phyloP scores from a whole-genome alignment of 2,797 vertebrate species.

The Ceryle rudis region DNA sequence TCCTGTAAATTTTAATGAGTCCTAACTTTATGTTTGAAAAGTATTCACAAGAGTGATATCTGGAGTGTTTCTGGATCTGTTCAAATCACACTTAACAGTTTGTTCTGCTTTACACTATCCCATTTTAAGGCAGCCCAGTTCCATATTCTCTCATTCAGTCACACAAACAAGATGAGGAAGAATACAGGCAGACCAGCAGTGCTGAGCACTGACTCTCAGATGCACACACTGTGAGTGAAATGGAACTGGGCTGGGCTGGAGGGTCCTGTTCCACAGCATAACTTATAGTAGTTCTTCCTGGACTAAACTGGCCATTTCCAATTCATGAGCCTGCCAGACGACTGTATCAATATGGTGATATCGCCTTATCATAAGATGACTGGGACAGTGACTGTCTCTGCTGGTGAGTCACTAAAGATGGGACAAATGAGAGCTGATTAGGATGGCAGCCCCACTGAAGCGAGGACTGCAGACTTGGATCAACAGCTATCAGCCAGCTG shows the following conservation, averaged over 20 bases:
- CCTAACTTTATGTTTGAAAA: neutral
- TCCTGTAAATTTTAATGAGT: neutral
- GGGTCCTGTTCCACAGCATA: neutral
- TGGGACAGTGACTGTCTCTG: neutral
- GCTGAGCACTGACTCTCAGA: rapidly evolving
- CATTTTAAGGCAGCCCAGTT: neutral
- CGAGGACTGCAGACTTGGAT: neutral
- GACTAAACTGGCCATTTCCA: neutral
- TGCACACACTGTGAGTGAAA: neutral
- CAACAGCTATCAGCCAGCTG: neutral
- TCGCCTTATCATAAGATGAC: neutral
- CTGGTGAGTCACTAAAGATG: neutral
- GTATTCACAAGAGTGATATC: neutral
- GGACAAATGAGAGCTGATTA: neutral
- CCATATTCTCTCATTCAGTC: neutral
- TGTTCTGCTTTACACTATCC: neutral
- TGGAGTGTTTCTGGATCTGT: neutral
- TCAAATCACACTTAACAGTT: neutral
- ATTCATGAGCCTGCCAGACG: neutral
- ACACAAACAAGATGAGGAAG: rapidly evolving
- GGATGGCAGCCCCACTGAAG: neutral
- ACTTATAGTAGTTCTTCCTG: neutral
- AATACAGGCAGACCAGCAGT: rapidly evolving
- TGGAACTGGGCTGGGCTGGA: neutral
- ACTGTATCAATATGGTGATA: neutral